Evolutionary conservation across 2,113 vertebrate species (phyloP).

Genomic region (Crypturellus undulatus): DNA sequence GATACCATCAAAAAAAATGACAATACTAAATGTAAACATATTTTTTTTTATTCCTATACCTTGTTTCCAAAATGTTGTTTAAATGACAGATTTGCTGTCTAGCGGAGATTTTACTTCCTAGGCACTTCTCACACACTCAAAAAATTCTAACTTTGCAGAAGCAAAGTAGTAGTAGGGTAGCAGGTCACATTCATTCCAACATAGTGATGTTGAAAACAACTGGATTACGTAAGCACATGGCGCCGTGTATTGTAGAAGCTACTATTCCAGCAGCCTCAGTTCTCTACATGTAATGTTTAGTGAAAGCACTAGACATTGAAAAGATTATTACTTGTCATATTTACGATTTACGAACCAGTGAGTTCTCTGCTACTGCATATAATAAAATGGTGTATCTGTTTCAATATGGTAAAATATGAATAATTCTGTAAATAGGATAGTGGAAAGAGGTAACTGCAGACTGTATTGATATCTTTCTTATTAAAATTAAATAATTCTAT

Average conservation of each 20-base stretch:
- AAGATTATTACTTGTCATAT: not conserved
- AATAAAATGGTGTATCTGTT: not conserved
- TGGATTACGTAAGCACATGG: accelerated
- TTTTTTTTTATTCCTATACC: not conserved
- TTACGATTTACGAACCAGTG: accelerated
- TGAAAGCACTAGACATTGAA: not conserved
- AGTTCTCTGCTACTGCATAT: not conserved
- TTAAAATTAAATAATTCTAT: not conserved
- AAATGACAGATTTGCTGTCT: not conserved
- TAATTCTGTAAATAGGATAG: not conserved
- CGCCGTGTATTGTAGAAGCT: not conserved
- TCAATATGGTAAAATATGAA: not conserved
- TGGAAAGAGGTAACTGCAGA: not conserved
- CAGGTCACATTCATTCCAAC: not conserved
- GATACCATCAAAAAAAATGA: not conserved
- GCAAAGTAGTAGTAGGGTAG: not conserved
- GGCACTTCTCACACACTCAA: not conserved
- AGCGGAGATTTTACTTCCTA: not conserved
- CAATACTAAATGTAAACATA: not conserved
- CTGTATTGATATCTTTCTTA: not conserved
- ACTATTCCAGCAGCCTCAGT: not conserved
- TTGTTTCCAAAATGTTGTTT: not conserved
- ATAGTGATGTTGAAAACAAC: not conserved
- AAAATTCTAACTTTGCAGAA: not conserved
- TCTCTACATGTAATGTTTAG: not conserved